Percentiles rank a stretch among this genome's conserved stretches.
phyloP scores from a whole-genome alignment of 2,113 vertebrate genomes.

The Myiopsitta monachus region DNA sequence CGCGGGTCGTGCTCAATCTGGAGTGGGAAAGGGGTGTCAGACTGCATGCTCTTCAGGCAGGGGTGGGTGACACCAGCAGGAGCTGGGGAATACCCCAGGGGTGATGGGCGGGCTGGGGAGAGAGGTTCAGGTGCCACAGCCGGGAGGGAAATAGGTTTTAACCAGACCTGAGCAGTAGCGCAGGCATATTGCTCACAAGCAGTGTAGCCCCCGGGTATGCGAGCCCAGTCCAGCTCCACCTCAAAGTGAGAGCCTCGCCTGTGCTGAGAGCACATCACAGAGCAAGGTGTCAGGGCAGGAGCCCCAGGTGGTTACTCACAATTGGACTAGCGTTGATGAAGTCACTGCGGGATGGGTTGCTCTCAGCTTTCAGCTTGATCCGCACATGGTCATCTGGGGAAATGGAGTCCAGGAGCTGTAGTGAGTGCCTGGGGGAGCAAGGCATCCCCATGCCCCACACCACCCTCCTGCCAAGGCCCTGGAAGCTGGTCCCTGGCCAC shows the following conservation, averaged over 20 bases:
- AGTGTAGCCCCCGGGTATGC: not conserved
- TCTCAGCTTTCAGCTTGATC: constrained; percentile 92
- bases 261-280: not conserved
- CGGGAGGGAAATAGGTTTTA: not conserved
- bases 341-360: constrained; percentile 86
- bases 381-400: constrained; percentile 88
- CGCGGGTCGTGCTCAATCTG: constrained; percentile 96
- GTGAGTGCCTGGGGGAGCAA: not conserved
- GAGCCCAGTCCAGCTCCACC: not conserved
- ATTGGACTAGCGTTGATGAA: constrained; percentile 97
- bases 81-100: not conserved
- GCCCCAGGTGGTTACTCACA: constrained; percentile 73
- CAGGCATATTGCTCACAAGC: not conserved
- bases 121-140: not conserved
- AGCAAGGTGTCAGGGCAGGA: not conserved
- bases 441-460: not conserved
- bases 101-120: not conserved
- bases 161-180: not conserved
- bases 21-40: not conserved
- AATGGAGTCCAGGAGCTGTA: not conserved
- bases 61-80: not conserved
- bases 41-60: rapidly evolving
- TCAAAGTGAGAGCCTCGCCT: not conserved
- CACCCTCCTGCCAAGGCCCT: not conserved
- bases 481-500: not conserved